Evolutionary conservation across 2,797 vertebrate species (phyloP).

Genomic region (Acrossocheilus fasciatus): DNA sequence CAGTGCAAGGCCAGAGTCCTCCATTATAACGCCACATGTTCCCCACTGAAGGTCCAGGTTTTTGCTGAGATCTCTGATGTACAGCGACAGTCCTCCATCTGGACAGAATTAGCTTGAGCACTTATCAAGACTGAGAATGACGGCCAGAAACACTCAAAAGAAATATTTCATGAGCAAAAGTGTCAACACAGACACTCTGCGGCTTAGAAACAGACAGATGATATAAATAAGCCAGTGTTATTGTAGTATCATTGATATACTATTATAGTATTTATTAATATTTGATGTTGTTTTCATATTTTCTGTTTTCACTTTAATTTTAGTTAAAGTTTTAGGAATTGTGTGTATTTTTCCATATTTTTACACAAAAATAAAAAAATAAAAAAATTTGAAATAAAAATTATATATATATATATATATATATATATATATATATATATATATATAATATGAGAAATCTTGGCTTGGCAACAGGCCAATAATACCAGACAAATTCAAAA

Average conservation of each 20-base stretch:
- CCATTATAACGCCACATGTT: background rate
- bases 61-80: conserved; percentile 17
- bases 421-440: too few species aligned
- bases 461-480: background rate
- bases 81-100: conserved; percentile 51
- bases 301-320: background rate
- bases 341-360: background rate
- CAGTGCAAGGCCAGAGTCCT: background rate
- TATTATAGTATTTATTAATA: too few species aligned
- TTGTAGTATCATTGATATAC: too few species aligned
- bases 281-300: background rate
- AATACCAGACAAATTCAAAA: too few species aligned
- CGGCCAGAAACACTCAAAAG: background rate
- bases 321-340: background rate
- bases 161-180: conserved; percentile 42
- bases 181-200: conserved; percentile 10
- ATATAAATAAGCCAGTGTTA: background rate
- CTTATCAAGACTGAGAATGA: conserved; percentile 39
- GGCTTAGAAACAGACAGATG: background rate
- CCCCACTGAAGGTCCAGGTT: conserved; percentile 7
- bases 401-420: too few species aligned
- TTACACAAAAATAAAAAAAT: too few species aligned
- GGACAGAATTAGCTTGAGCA: conserved; percentile 41
- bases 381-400: too few species aligned
- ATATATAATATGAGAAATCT: background rate